phyloP scores from a whole-genome alignment of 2,888 invertebrate species.

The Axea sp. region DNA sequence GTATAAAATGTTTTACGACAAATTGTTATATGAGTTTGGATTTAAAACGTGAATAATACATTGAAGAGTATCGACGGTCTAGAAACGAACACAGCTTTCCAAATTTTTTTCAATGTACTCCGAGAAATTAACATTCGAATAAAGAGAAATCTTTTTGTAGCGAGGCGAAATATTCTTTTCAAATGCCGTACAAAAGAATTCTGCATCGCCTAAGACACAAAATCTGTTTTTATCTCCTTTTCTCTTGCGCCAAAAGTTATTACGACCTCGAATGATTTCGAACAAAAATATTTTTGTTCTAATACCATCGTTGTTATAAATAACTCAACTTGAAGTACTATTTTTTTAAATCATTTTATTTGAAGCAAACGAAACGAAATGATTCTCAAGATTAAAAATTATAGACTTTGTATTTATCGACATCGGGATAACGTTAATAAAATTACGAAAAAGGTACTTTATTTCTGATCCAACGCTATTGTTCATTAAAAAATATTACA shows the following conservation, averaged over 20 bases:
- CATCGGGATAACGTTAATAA: no score
- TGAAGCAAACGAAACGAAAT: slow-evolving; percentile 3
- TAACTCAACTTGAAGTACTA: slow-evolving; percentile 1
- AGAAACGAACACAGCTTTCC: slow-evolving; percentile 9
- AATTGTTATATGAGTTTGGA: no score
- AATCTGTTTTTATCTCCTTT: slow-evolving; percentile 16
- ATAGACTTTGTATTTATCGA: no score
- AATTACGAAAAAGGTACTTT: no score
- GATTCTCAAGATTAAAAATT: no score
- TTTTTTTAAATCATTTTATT: slow-evolving; percentile 3
- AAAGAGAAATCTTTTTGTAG: slow-evolving; percentile 10
- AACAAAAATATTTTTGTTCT: slow-evolving; percentile 21
- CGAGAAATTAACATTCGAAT: slow-evolving; percentile 19
- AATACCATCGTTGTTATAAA: slow-evolving; percentile 4
- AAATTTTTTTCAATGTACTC: slow-evolving; percentile 5
- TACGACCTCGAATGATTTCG: slow-evolving; percentile 15
- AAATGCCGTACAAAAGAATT: slow-evolving; percentile 20
- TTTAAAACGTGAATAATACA: neutral
- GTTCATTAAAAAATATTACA: no score
- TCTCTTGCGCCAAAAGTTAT: slow-evolving; percentile 18
- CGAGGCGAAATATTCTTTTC: slow-evolving; percentile 13
- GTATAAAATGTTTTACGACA: no score
- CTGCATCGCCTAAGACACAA: slow-evolving; percentile 3
- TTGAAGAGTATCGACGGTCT: slow-evolving; percentile 1
- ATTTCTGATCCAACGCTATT: no score